phyloP scores from a whole-genome alignment of 2,797 vertebrate species.

The Etheostoma perlongum region DNA sequence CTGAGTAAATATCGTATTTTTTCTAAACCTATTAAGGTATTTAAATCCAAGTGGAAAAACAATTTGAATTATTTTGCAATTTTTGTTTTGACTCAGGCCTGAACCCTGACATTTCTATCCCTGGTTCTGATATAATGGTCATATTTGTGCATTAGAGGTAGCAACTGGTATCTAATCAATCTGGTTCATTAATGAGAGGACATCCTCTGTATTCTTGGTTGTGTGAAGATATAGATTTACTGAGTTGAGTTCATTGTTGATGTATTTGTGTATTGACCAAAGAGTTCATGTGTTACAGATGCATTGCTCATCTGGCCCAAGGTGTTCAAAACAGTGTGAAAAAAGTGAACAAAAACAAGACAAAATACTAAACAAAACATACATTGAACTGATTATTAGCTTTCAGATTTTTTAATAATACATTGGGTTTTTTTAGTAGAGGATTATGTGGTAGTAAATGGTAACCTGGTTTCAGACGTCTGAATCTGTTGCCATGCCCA shows the following conservation, averaged over 20 bases:
- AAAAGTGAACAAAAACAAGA: not conserved
- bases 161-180: not conserved
- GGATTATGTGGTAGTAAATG: not conserved
- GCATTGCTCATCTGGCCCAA: not conserved
- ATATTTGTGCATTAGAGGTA: conserved; percentile 14
- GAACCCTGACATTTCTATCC: conserved; percentile 10
- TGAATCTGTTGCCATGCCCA: not conserved
- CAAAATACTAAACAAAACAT: not conserved
- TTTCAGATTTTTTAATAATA: not conserved
- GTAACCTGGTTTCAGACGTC: not conserved
- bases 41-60: not conserved
- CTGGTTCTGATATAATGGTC: not conserved
- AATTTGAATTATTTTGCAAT: not conserved
- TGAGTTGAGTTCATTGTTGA: not conserved
- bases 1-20: not conserved
- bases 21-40: not conserved
- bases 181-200: not conserved
- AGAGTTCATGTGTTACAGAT: not conserved
- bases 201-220: not conserved
- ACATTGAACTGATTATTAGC: not conserved
- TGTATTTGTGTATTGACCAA: conserved; percentile 4
- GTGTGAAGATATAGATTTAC: conserved; percentile 7
- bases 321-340: not conserved
- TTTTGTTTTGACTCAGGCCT: not conserved
- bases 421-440: not conserved